Base-by-base conservation (phyloP, 2,797 vertebrate genomes). In the Mus minutoides region DNA sequence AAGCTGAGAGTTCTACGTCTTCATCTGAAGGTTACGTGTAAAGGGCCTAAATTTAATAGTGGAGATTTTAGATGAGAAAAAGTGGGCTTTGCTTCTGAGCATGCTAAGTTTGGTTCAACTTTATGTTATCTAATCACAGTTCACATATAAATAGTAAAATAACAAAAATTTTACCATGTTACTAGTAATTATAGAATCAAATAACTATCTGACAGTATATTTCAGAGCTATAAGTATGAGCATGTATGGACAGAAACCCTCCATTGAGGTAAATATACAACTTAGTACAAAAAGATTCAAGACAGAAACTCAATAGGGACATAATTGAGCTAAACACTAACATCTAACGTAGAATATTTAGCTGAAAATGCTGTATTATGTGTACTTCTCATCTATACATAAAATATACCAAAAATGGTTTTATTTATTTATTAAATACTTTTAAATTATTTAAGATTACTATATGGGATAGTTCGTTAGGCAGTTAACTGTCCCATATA, bases 261-360 rank as follows among this genome's bases (percentile, higher is more conserved):
- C 49, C 12, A 54, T 54, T 52, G 34, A 37, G 31, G 46, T 34
- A 34, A 83, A 60, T 64, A 43, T 49, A 52, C 2, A 37, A 52
- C 78, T 87, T 92, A 49, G 77, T 37, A 76, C 26, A 29, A 93
- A 91, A 40, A 52, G 19, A n/a, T 77, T 90, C 58, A 91, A 90
- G 46, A 93, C 29, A 95, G 90, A 83, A 88, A 83, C 80, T 37
- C n/a, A 79, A 22, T 76, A 82, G 19, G 19, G 12, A 52, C 34
- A 37, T 62, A 76, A 62, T 1, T 67, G 58, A 31, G 62, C 73
- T 64, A 64, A 60, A 52, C 40, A 43, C 21, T 80, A 80, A 56
- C 78, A 58, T 58, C 16, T 31, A 79, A 19, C 24, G 40, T 21
- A 75, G 19, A 76, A 77, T 91, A 91, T 80, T 67, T 88, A 94